Base-by-base conservation (phyloP, 2,888 invertebrate species). In the Pimpla rufipes region DNA sequence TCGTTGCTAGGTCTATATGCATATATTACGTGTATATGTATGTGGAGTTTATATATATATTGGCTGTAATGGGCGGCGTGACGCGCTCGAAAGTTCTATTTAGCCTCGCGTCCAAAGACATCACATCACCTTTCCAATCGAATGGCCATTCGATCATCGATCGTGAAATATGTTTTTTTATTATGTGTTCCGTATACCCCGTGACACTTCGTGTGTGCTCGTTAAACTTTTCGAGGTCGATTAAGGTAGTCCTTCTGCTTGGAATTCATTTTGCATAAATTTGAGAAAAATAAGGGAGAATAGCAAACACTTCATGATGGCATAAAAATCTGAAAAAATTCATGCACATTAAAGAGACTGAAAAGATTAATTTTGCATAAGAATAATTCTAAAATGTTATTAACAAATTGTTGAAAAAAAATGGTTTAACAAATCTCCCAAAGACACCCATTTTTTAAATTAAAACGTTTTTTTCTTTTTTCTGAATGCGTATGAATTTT, bases 111-210 rank as follows among this genome's bases (percentile, higher is more conserved):
- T 57, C 13, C 18, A 40, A 23, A 37, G n/a, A 29, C 29, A n/a
- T n/a, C n/a, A 29, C 73, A 57, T 62, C 70, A 79, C 71, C 64
- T 71, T 79, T 79, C 64, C 64, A 79, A 79, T 71, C 71, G 64
- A n/a, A 13, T 6, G 35, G 75, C 37, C 62, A 13, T 13, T 45
- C 47, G 23, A 64, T 76, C 64, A 76, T 71, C 64, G 71, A 81
- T 81, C 45, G 66, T 66, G 55, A 45, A 64, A 37, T 64, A 4
- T 29, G 37, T 62, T 21, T 16, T 16, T 18, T 16, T 59, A 10
- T 35, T 18, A 18, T 16, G 5, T 55, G 23, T 7, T 55, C 10
- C 21, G 29, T 29, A 18, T 59, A 68, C 50, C 35, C 50, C n/a
- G 35, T 74, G 62, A 66, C 76, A 67, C 45, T 29, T 76, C 29